phyloP scores from a whole-genome alignment of 2,888 invertebrate genomes.

The Pristionchus entomophagus region DNA sequence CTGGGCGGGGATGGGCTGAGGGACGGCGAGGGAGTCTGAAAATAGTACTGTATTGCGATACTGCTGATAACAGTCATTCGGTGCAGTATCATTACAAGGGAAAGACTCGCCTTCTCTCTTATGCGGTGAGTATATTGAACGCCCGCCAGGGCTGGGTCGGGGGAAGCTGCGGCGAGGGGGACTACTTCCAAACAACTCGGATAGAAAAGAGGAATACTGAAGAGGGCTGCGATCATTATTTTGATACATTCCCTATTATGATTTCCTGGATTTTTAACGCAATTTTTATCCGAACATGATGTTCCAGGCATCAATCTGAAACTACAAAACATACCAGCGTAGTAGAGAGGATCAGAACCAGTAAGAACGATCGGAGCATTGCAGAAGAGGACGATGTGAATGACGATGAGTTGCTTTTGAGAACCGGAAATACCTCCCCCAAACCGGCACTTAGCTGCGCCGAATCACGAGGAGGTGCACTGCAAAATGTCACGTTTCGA shows the following conservation, averaged over 20 bases:
- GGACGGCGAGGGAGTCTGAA: neutral
- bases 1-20: neutral
- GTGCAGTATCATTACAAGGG: too few species aligned
- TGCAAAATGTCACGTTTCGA: neutral
- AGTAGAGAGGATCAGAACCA: neutral
- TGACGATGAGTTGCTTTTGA: neutral
- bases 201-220: neutral
- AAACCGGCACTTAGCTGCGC: conserved; percentile 7
- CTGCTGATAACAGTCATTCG: too few species aligned
- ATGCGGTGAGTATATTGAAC: too few species aligned
- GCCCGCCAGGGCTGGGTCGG: too few species aligned
- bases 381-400: too few species aligned
- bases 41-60: neutral
- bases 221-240: neutral
- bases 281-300: neutral
- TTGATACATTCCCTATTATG: too few species aligned
- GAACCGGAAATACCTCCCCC: neutral
- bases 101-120: neutral
- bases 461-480: neutral
- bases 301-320: neutral
- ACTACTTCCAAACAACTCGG: too few species aligned
- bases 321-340: neutral
- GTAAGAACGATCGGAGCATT: neutral
- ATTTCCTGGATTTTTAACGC: too few species aligned
- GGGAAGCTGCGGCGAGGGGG: too few species aligned